Evolutionary conservation across 2,113 vertebrate genomes (phyloP).

Genomic region (Trematomus loennbergii): DNA sequence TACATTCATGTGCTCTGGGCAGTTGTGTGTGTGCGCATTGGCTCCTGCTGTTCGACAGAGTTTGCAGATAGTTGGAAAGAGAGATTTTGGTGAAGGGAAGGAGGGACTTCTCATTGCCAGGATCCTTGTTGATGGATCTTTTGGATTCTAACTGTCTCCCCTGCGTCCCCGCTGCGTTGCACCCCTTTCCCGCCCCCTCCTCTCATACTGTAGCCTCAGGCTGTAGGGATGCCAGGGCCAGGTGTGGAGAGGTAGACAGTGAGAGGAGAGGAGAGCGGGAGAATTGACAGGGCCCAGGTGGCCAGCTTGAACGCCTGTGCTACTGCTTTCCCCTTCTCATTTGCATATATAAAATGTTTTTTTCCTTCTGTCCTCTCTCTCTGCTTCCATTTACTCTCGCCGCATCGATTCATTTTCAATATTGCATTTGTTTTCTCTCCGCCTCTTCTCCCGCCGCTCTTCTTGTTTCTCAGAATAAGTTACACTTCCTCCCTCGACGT

Average conservation of each 20-base stretch:
- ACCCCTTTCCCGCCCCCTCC: slow-evolving; percentile 24
- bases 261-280: slow-evolving; percentile 25
- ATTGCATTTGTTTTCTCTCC: slow-evolving; percentile 26
- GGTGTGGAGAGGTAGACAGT: slow-evolving; percentile 60
- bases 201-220: slow-evolving; percentile 49
- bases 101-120: slow-evolving; percentile 35
- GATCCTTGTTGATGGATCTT: slow-evolving; percentile 61
- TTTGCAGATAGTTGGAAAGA: slow-evolving; percentile 48
- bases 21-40: slow-evolving; percentile 39
- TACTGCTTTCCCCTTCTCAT: slow-evolving; percentile 58
- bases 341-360: slow-evolving; percentile 71
- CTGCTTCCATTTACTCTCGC: slow-evolving; percentile 36
- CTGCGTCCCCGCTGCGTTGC: slow-evolving; percentile 45
- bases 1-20: slow-evolving; percentile 38
- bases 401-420: slow-evolving; percentile 50
- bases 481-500: slow-evolving; percentile 34
- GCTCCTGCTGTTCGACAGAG: slow-evolving; percentile 48
- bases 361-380: slow-evolving; percentile 33
- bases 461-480: slow-evolving; percentile 43
- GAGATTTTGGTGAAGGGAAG: slow-evolving; percentile 32
- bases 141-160: slow-evolving; percentile 56
- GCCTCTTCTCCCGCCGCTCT: background rate
- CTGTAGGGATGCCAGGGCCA: slow-evolving; percentile 46
- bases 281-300: slow-evolving; percentile 73
- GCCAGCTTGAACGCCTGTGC: slow-evolving; percentile 51